Evolutionary conservation across 2,113 vertebrate species (phyloP).

Genomic region (Danionella cerebrum): DNA sequence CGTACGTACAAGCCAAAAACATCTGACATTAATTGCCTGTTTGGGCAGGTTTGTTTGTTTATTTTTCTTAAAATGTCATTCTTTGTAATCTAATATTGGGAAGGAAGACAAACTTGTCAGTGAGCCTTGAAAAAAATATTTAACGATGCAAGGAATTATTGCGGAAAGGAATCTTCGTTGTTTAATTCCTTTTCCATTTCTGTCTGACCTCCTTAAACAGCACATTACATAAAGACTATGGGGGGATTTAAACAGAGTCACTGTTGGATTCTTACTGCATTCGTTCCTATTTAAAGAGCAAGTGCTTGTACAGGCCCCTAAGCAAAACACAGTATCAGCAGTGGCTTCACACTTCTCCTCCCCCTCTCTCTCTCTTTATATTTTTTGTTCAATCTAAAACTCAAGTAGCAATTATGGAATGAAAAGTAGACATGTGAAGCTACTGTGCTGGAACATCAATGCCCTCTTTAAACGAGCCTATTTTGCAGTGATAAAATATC

Average conservation of each 20-base stretch:
- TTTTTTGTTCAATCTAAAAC: slow-evolving; percentile 23
- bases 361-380: not conserved
- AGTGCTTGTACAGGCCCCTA: not conserved
- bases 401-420: slow-evolving; percentile 45
- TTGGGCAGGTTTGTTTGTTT: no score
- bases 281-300: not conserved
- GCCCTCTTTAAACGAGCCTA: slow-evolving; percentile 48
- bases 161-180: not conserved
- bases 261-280: not conserved
- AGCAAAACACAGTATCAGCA: not conserved
- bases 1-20: no score
- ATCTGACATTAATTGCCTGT: no score
- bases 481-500: slow-evolving; percentile 46
- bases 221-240: not conserved
- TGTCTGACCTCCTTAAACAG: not conserved
- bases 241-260: not conserved
- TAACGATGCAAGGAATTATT: not conserved
- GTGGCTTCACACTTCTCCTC: not conserved
- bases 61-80: no score
- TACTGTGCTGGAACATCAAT: slow-evolving; percentile 50
- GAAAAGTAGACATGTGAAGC: slow-evolving; percentile 29
- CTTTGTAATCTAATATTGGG: no score
- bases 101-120: no score
- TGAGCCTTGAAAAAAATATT: no score
- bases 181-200: not conserved